Base-by-base conservation (phyloP, 2,888 invertebrate genomes). In the Amitus sp. region DNA sequence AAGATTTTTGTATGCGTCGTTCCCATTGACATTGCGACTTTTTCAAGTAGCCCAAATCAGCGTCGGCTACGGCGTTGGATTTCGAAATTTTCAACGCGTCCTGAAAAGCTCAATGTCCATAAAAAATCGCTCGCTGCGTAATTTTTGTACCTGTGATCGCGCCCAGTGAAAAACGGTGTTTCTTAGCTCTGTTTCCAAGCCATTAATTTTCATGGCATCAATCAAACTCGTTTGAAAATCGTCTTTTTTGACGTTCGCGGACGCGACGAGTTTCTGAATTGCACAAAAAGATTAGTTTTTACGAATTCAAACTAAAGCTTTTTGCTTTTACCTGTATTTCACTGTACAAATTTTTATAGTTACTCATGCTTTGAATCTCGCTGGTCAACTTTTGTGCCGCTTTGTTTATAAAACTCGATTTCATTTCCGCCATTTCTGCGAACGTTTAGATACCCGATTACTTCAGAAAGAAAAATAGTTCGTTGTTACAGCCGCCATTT, bases 1-100 rank as follows among this genome's bases (percentile, higher is more conserved):
- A 84, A 17, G 96, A 96, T 83, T 97, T 97, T 72, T 95, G 91
- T 49, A 98, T 95, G 63, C 96, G 86, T 70, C 94, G 91, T 79
- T 97, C 97, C 97, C 97, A 98, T 69, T 93, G 91, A 19, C 90
- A 87, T 75, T 96, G 95, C 12, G 94, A 90, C 83, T 95, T 93
- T 71, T 89, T 87, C 48, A 96, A 84, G 75, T 93, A 95, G 15
- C 88, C 87, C 48, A 81, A 65, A 65, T 80, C 78, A 0, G 66
- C 66, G 15, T 69, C 59, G 33, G 37, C 15, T 4, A 37, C 13
- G 23, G 47, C 42, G 28, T 57, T 67, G 4, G 68, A 46, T 47
- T 64, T 69, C 7, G 70, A 53, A 10, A 58, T 27, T 50, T 56
- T 20, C 49, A 56, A 39, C 1, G 64, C 43, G 28, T 43, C 43